Conservation (phyloP, 2,888 invertebrate species). For the Epinotia bilunana region DNA sequence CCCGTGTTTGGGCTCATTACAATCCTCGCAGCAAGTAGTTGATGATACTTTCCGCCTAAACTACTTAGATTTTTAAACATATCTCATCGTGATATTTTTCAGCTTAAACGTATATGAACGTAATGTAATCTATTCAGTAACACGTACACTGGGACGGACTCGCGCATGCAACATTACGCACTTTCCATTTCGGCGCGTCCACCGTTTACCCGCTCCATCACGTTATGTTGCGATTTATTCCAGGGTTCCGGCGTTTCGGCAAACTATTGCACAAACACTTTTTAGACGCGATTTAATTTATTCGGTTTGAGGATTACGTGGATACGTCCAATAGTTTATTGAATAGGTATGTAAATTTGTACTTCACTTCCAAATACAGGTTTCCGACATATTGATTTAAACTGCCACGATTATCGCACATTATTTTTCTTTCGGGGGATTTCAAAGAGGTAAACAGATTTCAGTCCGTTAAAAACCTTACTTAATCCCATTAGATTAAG, state of each 20-base stretch:
- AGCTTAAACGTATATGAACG: too few relatives aligned
- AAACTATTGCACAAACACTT: constrained; percentile 19
- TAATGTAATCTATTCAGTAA: constrained; percentile 14
- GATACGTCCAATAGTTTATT: neutral
- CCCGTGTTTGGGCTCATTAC: too few relatives aligned
- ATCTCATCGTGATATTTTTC: too few relatives aligned
- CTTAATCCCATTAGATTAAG: too few relatives aligned
- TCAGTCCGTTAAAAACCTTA: too few relatives aligned
- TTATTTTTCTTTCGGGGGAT: too few relatives aligned
- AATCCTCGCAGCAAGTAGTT: too few relatives aligned
- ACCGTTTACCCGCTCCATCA: constrained; percentile 52
- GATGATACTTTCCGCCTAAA: too few relatives aligned
- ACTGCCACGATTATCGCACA: too few relatives aligned
- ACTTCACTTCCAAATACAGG: constrained; percentile 5
- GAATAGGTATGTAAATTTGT: constrained; percentile 1
- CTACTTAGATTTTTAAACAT: too few relatives aligned
- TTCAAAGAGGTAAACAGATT: too few relatives aligned
- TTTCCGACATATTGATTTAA: neutral
- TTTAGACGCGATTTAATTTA: constrained; percentile 4
- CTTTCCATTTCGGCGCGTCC: constrained; percentile 63
- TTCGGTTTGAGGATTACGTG: constrained; percentile 2
- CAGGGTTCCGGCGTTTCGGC: constrained; percentile 43
- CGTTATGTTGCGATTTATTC: constrained; percentile 48
- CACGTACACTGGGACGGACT: constrained; percentile 21
- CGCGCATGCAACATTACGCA: constrained; percentile 50